These are phyloP conservation scores for Crotalus viridis DNA, from an alignment of 2,113 vertebrate species.

Conservation along the genomic window DNA sequence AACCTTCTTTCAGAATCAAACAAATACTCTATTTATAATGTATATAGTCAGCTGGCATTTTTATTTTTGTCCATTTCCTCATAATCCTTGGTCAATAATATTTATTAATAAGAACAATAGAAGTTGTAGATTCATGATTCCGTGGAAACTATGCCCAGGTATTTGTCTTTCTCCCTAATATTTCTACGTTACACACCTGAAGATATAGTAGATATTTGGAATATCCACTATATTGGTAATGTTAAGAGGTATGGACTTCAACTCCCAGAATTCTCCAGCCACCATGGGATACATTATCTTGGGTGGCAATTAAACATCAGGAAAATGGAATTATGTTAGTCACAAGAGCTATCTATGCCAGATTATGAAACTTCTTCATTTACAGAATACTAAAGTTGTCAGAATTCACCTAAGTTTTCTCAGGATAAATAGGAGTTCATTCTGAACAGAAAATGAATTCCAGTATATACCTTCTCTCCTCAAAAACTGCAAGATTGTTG, in stretches of 20 bases:
- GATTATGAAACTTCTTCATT: background rate
- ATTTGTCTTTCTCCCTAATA: background rate
- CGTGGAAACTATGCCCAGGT: background rate
- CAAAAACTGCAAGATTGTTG: background rate
- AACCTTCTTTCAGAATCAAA: background rate
- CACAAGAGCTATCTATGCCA: background rate
- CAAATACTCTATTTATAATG: background rate
- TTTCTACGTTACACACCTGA: too few relatives aligned
- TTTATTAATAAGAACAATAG: too few relatives aligned
- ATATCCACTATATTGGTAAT: too few relatives aligned
- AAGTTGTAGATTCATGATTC: too few relatives aligned
- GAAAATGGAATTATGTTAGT: background rate
- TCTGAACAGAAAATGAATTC: background rate
- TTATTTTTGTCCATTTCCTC: too few relatives aligned
- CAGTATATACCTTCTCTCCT: background rate
- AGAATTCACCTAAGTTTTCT: background rate
- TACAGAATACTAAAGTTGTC: background rate
- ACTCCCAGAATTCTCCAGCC: too few relatives aligned
- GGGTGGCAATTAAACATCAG: background rate
- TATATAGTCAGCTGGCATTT: too few relatives aligned
- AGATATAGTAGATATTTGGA: too few relatives aligned
- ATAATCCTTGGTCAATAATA: too few relatives aligned
- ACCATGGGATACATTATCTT: background rate
- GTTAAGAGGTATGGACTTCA: background rate
- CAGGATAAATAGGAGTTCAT: background rate